Evolutionary conservation across 2,113 vertebrate genomes (phyloP).

Genomic region (Xyliphius kryptos): DNA sequence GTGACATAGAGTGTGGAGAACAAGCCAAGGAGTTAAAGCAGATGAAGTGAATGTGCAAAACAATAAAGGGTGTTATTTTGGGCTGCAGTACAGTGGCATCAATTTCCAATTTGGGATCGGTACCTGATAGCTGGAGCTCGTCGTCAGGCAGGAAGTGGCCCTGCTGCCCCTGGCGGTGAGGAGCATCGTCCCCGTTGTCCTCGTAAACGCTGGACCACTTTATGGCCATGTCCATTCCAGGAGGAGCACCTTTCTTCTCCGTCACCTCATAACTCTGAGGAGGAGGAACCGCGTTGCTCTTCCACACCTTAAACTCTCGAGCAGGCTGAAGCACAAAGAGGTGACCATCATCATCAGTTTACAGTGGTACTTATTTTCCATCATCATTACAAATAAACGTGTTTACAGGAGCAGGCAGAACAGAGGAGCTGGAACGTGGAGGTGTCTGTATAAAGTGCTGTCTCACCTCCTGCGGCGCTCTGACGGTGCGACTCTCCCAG

Average conservation of each 20-base stretch:
- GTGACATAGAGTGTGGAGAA: too few species aligned
- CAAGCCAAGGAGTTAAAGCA: too few species aligned
- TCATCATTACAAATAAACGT: too few species aligned
- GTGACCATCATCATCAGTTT: too few species aligned
- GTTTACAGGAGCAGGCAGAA: too few species aligned
- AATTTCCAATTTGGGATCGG: too few species aligned
- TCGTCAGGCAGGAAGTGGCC: constrained; percentile 69
- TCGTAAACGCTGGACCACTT: constrained; percentile 97
- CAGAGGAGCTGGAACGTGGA: too few species aligned
- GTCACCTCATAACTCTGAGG: constrained; percentile 73
- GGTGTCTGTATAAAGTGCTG: background rate
- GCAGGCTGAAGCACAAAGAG: constrained; percentile 79
- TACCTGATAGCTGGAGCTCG: constrained; percentile 67
- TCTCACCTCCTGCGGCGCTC: constrained; percentile 83
- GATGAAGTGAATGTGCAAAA: too few species aligned
- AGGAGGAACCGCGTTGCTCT: constrained; percentile 80
- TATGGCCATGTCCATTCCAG: constrained; percentile 91
- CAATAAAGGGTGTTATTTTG: too few species aligned
- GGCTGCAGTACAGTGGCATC: too few species aligned
- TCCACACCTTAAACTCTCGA: constrained; percentile 83
- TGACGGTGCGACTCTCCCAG: constrained; percentile 84
- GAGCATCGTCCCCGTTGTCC: constrained; percentile 92
- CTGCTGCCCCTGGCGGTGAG: constrained; percentile 58
- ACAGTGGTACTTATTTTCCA: too few species aligned
- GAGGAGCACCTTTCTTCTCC: constrained; percentile 76